phyloP scores from a whole-genome alignment of 2,113 vertebrate species.

The Proteles cristata region DNA sequence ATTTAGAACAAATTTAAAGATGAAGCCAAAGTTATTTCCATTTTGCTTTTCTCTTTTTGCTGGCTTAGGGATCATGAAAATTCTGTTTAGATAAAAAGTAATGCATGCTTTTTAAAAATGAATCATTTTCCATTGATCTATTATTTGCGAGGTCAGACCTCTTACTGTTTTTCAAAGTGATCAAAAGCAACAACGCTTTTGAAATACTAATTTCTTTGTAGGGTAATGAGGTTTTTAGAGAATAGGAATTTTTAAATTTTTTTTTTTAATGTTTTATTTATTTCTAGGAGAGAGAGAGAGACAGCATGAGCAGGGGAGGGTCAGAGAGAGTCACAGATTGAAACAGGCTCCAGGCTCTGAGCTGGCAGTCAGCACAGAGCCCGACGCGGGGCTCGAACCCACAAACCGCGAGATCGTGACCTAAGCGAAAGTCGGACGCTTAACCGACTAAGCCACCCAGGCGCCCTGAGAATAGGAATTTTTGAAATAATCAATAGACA shows the following conservation, averaged over 20 bases:
- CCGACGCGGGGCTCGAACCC: too few species aligned
- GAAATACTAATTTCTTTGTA: conserved; percentile 28
- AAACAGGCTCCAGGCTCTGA: too few species aligned
- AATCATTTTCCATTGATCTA: background rate
- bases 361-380: too few species aligned
- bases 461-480: conserved; percentile 22
- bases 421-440: too few species aligned
- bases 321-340: too few species aligned
- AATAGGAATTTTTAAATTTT: background rate
- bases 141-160: background rate
- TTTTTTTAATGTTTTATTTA: too few species aligned
- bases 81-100: conserved; percentile 26
- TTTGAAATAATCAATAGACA: background rate
- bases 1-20: conserved; percentile 42
- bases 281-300: too few species aligned
- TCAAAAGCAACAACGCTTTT: background rate
- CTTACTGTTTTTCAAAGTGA: conserved; percentile 30
- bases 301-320: too few species aligned
- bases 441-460: too few species aligned
- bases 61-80: background rate
- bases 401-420: too few species aligned
- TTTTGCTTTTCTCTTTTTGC: conserved; percentile 14
- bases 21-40: background rate
- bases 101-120: background rate
- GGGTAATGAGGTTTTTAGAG: conserved; percentile 2